A percentile compares a stretch with the other conserved stretches of the same genome.
These are phyloP conservation scores for Chionomys nivalis DNA, from an alignment of 2,113 vertebrate genomes.

Conservation along the genomic window DNA sequence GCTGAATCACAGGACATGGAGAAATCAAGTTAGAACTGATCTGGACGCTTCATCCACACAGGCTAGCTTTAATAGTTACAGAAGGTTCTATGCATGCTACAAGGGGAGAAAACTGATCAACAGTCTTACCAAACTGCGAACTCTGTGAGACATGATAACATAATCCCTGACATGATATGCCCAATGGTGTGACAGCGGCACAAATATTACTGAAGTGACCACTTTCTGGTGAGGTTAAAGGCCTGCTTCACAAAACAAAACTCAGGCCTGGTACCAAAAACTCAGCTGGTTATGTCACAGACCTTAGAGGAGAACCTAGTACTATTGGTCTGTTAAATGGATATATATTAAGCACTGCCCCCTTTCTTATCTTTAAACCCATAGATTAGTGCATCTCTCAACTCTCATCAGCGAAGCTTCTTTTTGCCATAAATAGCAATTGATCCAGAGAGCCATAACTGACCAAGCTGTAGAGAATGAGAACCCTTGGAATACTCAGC, in stretches of 20 bases:
- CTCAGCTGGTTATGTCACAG: not conserved
- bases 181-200: not conserved
- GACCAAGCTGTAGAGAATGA: not conserved
- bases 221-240: not conserved
- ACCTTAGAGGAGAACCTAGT: not conserved
- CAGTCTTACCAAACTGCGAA: not conserved
- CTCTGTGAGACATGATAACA: not conserved
- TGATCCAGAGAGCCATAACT: not conserved
- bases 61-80: not conserved
- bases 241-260: not conserved
- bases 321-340: not conserved
- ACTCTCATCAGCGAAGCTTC: not conserved
- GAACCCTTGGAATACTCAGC: not conserved
- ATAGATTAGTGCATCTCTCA: not conserved
- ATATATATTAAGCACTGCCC: not conserved
- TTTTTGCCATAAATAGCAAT: not conserved
- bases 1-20: not conserved
- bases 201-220: not conserved
- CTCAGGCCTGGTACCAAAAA: not conserved
- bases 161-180: not conserved
- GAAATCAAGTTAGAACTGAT: not conserved
- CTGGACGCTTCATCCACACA: not conserved
- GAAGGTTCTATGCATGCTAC: not conserved
- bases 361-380: not conserved
- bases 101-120: not conserved